These are phyloP conservation scores for Fragum fragum DNA, from an alignment of 2,888 invertebrate genomes.

Conservation along the genomic window DNA sequence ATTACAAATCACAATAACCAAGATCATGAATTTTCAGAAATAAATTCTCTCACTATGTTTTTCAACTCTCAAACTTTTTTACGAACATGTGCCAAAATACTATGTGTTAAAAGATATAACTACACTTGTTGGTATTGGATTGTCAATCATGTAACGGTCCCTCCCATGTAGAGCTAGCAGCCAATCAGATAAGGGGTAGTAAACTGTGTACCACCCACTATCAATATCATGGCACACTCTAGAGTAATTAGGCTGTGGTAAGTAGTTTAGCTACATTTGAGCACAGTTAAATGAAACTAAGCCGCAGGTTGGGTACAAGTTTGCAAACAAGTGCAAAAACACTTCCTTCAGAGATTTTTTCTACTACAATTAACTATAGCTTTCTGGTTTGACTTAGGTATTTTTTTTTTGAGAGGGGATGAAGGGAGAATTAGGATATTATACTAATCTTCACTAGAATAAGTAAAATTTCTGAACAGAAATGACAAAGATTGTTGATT, in stretches of 20 bases:
- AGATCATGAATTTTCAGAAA: background rate
- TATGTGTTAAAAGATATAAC: constrained; percentile 21
- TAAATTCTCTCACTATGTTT: background rate
- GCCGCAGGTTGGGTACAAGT: constrained; percentile 32
- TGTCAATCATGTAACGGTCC: constrained; percentile 53
- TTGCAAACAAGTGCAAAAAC: constrained; percentile 35
- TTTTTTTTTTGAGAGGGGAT: too few species aligned
- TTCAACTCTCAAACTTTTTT: background rate
- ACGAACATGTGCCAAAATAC: constrained; percentile 26
- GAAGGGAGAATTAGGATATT: too few species aligned
- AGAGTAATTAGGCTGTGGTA: constrained; percentile 47
- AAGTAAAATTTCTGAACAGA: too few species aligned
- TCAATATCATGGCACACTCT: constrained; percentile 63
- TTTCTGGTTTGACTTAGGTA: too few species aligned
- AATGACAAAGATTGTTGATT: too few species aligned
- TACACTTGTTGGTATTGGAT: constrained; percentile 65
- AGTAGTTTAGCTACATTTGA: constrained; percentile 65
- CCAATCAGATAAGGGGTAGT: constrained; percentile 57
- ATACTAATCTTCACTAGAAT: too few species aligned
- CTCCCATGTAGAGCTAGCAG: constrained; percentile 37
- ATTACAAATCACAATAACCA: background rate
- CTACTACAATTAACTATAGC: too few species aligned
- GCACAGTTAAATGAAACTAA: constrained; percentile 40
- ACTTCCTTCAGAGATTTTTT: too few species aligned
- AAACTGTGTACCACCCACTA: constrained; percentile 50